Conservation (phyloP, 2,888 invertebrate species). For the Hirtodrosophila alboralis region DNA sequence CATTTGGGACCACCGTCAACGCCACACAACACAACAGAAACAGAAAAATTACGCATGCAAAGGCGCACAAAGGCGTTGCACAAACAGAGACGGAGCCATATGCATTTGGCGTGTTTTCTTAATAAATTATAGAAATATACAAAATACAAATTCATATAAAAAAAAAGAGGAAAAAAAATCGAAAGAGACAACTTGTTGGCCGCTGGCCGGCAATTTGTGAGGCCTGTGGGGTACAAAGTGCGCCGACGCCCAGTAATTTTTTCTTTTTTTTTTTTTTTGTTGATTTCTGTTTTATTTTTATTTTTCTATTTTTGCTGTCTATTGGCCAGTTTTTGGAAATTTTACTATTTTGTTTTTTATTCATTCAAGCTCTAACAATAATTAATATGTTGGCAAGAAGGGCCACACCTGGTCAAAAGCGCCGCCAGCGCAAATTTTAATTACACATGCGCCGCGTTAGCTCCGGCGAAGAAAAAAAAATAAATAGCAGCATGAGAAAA, state of each 20-base stretch:
- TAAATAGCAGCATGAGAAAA: conserved; percentile 43
- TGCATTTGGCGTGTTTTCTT: conserved; percentile 68
- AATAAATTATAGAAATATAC: conserved; percentile 60
- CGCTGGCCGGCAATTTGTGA: conserved; percentile 39
- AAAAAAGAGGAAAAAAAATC: no score
- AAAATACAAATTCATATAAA: no score
- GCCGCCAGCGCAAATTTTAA: conserved; percentile 67
- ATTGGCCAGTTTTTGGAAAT: conserved; percentile 18
- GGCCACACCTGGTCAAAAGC: conserved; percentile 75
- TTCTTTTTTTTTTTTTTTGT: conserved; percentile 9
- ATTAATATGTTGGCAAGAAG: conserved; percentile 70
- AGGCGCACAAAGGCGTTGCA: conserved; percentile 71
- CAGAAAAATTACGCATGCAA: conserved; percentile 77
- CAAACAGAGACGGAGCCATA: conserved; percentile 30
- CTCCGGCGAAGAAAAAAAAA: no score
- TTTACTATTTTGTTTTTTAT: no score
- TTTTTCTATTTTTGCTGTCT: conserved; percentile 26
- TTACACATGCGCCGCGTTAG: conserved; percentile 56
- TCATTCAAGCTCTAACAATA: conserved; percentile 38
- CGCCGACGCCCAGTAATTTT: conserved; percentile 49
- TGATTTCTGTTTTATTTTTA: conserved; percentile 10
- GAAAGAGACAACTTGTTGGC: conserved; percentile 57
- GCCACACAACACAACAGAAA: conserved; percentile 40
- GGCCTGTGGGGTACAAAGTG: conserved; percentile 37
- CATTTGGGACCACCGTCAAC: conserved; percentile 63